Evolutionary conservation across 2,888 invertebrate genomes (phyloP).

Genomic region (Ophioninae sp.): DNA sequence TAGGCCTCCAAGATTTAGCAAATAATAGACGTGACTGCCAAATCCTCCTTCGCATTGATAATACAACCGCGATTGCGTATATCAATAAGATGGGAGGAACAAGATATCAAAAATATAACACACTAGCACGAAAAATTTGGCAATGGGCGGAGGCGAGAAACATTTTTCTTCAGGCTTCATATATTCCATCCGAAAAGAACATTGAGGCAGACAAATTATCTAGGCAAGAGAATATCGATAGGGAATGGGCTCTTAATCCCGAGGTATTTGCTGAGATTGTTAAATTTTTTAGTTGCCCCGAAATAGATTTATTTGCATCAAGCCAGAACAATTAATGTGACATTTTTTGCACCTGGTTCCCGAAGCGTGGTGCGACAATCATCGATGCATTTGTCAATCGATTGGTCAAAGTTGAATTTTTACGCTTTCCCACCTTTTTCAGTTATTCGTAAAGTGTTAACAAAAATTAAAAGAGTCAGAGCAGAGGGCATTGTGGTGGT

Average conservation of each 20-base stretch:
- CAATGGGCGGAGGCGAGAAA: conserved; percentile 38
- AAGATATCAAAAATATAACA: conserved; percentile 33
- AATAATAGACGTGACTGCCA: conserved; percentile 6
- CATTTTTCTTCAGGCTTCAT: conserved; percentile 14
- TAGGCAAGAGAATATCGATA: conserved; percentile 30
- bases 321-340: not conserved
- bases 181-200: conserved; percentile 36
- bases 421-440: conserved; percentile 53
- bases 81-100: too few species aligned
- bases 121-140: conserved; percentile 61
- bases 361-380: not conserved
- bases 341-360: not conserved
- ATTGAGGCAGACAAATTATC: conserved; percentile 19
- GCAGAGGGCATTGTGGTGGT: conserved; percentile 49
- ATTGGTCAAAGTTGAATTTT: conserved; percentile 38
- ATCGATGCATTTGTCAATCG: conserved; percentile 17
- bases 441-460: conserved; percentile 29
- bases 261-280: too few species aligned
- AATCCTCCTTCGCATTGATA: conserved; percentile 37
- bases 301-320: not conserved
- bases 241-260: conserved; percentile 6
- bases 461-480: conserved; percentile 49
- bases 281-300: not conserved
- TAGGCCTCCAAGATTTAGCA: conserved; percentile 24
- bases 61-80: conserved; percentile 39